A percentile compares a stretch with the other conserved stretches of the same genome.
Evolutionary conservation across 2,797 vertebrate species (phyloP).

Genomic region (Chromobotia macracanthus): DNA sequence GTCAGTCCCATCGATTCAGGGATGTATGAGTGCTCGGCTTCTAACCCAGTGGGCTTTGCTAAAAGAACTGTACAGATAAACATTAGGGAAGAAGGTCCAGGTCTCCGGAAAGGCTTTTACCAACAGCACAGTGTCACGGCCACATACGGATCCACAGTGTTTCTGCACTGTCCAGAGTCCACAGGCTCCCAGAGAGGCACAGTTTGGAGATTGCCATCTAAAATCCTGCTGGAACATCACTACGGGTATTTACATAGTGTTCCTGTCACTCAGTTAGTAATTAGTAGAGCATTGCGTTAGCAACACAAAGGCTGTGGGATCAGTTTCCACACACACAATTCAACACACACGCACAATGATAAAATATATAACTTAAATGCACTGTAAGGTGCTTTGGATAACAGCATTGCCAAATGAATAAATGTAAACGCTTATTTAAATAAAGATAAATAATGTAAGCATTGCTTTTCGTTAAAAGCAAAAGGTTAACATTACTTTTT

Average conservation of each 20-base stretch:
- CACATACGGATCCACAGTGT: conserved; percentile 80
- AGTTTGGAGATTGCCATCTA: conserved; percentile 80
- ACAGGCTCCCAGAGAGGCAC: conserved; percentile 70
- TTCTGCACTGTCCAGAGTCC: conserved; percentile 80
- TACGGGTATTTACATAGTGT: conserved; percentile 70
- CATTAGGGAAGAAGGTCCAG: conserved; percentile 64
- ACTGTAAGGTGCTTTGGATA: too few relatives aligned
- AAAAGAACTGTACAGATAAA: conserved; percentile 74
- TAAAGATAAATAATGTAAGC: too few relatives aligned
- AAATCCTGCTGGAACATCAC: conserved; percentile 73
- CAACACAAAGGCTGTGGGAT: too few relatives aligned
- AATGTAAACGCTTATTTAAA: too few relatives aligned
- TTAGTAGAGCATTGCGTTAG: too few relatives aligned
- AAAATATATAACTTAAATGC: too few relatives aligned
- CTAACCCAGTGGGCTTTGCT: conserved; percentile 74
- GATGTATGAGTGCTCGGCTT: conserved; percentile 78
- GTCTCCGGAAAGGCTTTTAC: conserved; percentile 60
- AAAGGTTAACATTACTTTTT: too few relatives aligned
- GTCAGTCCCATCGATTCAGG: conserved; percentile 71
- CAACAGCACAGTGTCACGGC: conserved; percentile 75
- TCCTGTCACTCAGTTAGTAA: too few relatives aligned
- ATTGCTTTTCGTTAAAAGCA: too few relatives aligned
- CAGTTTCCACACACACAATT: too few relatives aligned
- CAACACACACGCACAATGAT: too few relatives aligned
- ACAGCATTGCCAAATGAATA: too few relatives aligned